A percentile compares a stretch with the other conserved stretches of the same genome.
Evolutionary conservation across 2,113 vertebrate species (phyloP).

Genomic region (Ammodytes marinus): DNA sequence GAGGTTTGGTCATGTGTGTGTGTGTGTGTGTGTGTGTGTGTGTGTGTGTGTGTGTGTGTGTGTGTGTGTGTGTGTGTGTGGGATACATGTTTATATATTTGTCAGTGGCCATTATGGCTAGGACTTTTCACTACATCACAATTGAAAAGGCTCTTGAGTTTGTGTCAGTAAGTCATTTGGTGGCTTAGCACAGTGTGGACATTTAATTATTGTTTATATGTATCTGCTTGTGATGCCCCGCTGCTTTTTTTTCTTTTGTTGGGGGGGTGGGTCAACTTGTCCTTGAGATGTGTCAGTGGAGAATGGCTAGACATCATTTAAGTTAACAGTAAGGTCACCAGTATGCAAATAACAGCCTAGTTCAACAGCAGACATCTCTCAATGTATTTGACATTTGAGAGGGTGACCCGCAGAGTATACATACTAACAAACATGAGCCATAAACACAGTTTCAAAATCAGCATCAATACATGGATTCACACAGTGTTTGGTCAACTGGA

Average conservation of each 20-base stretch:
- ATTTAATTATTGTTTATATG: no score
- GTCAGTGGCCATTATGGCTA: constrained; percentile 42
- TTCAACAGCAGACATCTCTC: neutral
- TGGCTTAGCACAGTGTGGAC: no score
- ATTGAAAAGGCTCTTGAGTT: constrained; percentile 34
- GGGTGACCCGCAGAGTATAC: neutral
- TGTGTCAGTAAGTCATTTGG: neutral
- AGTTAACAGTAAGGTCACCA: neutral
- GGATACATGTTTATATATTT: constrained; percentile 22
- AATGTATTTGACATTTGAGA: neutral
- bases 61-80: constrained; percentile 35
- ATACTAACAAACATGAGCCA: neutral
- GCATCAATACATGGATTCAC: neutral
- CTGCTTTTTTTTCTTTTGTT: no score
- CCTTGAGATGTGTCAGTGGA: constrained; percentile 21
- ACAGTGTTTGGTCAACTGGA: neutral
- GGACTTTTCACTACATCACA: constrained; percentile 58
- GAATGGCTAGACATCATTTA: neutral
- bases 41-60: constrained; percentile 21
- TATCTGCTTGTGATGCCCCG: no score
- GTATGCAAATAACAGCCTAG: constrained; percentile 11
- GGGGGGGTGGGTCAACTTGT: neutral
- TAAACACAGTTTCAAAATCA: neutral
- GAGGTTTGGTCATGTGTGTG: constrained; percentile 18
- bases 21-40: constrained; percentile 22